A percentile compares a stretch with the other conserved stretches of the same genome.
Conservation (phyloP, 2,888 invertebrate genomes). For the Orthosia incerta region DNA sequence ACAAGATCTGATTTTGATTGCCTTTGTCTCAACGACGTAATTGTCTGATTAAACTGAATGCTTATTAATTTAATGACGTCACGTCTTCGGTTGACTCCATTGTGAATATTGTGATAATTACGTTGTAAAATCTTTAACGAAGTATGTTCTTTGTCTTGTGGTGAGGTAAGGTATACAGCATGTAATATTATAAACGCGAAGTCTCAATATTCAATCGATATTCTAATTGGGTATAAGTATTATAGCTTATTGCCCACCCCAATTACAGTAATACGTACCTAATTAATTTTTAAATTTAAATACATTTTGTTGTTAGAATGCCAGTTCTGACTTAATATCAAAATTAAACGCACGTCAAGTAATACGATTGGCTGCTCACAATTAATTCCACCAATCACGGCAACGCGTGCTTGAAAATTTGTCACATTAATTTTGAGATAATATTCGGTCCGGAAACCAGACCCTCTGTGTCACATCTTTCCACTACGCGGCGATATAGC, state of each 20-base stretch:
- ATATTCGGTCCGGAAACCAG: neutral
- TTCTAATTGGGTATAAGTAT: no score
- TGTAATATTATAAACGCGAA: neutral
- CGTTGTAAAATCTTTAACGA: neutral
- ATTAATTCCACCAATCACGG: neutral
- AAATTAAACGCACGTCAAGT: neutral
- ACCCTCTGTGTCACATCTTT: no score
- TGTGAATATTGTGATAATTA: conserved; percentile 14
- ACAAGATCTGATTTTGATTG: conserved; percentile 28
- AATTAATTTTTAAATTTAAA: no score
- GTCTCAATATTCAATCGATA: neutral
- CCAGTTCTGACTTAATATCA: no score
- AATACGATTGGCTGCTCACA: neutral
- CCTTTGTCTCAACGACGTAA: conserved; percentile 43
- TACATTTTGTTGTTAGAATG: no score
- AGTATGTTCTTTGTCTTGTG: neutral
- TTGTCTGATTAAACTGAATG: conserved; percentile 35
- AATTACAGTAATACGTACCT: no score
- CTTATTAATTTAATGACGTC: conserved; percentile 48
- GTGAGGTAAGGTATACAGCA: neutral
- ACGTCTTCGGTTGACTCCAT: conserved; percentile 9
- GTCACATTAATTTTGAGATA: neutral
- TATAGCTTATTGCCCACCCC: no score
- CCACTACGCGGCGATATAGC: neutral
- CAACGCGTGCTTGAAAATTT: neutral